A percentile compares a stretch with the other conserved stretches of the same genome.
Evolutionary conservation across 2,797 vertebrate species (phyloP).

Genomic region (Pampus argenteus): DNA sequence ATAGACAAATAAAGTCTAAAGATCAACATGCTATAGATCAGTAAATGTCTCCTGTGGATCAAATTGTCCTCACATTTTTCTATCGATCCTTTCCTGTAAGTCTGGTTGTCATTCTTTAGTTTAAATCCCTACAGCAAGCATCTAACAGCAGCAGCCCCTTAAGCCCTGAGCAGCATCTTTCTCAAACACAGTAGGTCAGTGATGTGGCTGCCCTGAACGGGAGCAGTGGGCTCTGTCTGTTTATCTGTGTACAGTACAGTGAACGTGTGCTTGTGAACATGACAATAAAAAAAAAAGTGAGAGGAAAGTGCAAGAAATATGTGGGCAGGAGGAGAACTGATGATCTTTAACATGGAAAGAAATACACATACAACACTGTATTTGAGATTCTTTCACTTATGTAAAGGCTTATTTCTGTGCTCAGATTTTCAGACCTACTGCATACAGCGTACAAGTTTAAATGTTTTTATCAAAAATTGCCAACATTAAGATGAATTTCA

Average conservation of each 20-base stretch:
- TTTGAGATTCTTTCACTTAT: not conserved
- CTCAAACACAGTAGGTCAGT: conserved; percentile 31
- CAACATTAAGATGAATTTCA: not conserved
- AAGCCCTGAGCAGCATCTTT: conserved; percentile 21
- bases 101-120: conserved; percentile 28
- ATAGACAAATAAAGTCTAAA: conserved; percentile 24
- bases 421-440: not conserved
- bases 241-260: conserved; percentile 5
- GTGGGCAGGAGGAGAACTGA: not conserved
- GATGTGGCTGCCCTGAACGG: conserved; percentile 20
- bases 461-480: not conserved
- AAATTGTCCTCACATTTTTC: conserved; percentile 28
- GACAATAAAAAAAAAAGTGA: not conserved
- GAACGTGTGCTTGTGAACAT: conserved; percentile 19
- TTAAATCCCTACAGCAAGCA: conserved; percentile 30
- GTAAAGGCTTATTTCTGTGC: not conserved
- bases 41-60: conserved; percentile 42
- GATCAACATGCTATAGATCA: conserved; percentile 35
- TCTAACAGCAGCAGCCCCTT: conserved; percentile 40
- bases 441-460: not conserved
- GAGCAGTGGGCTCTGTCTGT: not conserved
- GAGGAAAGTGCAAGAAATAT: conserved; percentile 8
- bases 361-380: not conserved
- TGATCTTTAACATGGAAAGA: not conserved
- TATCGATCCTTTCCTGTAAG: conserved; percentile 39